phyloP scores from a whole-genome alignment of 2,888 invertebrate genomes.

The Girardia tigrina region DNA sequence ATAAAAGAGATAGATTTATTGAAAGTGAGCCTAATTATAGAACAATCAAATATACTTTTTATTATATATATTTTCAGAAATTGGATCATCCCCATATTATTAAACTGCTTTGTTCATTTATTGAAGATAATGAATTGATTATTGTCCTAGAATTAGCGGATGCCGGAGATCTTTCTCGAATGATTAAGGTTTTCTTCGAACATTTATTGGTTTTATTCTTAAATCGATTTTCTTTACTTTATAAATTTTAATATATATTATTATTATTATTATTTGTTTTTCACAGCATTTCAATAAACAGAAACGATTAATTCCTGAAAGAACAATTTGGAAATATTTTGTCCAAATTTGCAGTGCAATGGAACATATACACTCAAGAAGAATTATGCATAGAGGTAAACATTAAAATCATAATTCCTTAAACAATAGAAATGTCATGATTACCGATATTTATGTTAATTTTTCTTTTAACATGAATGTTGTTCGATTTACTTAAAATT shows the following conservation, averaged over 20 bases:
- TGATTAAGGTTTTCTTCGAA: slow-evolving; percentile 48
- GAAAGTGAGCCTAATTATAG: slow-evolving; percentile 48
- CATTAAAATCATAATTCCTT: no score
- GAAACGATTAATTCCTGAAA: slow-evolving; percentile 55
- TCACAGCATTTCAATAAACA: slow-evolving; percentile 55
- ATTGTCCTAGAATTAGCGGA: slow-evolving; percentile 56
- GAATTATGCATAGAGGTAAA: slow-evolving; percentile 59
- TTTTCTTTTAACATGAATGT: no score
- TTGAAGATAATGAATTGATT: slow-evolving; percentile 54
- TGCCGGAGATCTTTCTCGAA: slow-evolving; percentile 54
- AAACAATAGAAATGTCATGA: no score
- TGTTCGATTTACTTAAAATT: no score
- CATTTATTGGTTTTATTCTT: not conserved
- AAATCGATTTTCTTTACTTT: not conserved
- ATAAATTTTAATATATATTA: not conserved
- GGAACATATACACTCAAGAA: slow-evolving; percentile 57
- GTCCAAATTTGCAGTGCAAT: slow-evolving; percentile 57
- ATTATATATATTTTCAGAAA: slow-evolving; percentile 45
- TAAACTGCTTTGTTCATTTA: slow-evolving; percentile 54
- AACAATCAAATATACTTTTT: not conserved
- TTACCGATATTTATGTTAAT: no score
- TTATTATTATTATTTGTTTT: not conserved
- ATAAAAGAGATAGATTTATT: slow-evolving; percentile 58
- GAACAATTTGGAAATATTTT: slow-evolving; percentile 59
- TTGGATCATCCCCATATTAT: slow-evolving; percentile 56